Evolutionary conservation across 2,113 vertebrate species (phyloP).

Genomic region (Tylochromis polylepis): DNA sequence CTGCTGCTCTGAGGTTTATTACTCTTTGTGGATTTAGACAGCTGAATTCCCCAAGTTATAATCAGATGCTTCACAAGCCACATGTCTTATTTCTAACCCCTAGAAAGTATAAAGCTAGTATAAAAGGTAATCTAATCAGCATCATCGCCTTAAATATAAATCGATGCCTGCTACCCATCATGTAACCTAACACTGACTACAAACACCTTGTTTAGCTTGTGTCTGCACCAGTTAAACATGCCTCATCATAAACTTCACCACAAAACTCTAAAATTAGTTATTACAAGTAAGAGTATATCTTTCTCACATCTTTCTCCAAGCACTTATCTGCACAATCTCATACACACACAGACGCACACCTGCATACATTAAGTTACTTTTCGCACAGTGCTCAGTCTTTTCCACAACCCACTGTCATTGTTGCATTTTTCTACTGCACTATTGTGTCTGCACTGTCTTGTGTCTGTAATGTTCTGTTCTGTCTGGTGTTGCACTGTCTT

Average conservation of each 20-base stretch:
- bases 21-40: too few relatives aligned
- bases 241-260: not conserved
- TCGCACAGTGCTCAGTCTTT: too few relatives aligned
- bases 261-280: not conserved
- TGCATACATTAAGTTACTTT: too few relatives aligned
- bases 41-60: too few relatives aligned
- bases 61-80: not conserved
- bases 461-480: too few relatives aligned
- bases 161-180: not conserved
- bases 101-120: not conserved
- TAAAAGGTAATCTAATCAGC: not conserved
- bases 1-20: too few relatives aligned
- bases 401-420: too few relatives aligned
- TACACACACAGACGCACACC: too few relatives aligned
- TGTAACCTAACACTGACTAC: not conserved
- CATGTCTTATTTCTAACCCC: not conserved
- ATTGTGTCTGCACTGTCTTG: too few relatives aligned
- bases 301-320: not conserved
- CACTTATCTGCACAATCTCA: too few relatives aligned
- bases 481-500: too few relatives aligned
- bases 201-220: not conserved
- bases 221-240: not conserved
- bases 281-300: not conserved
- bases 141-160: not conserved
- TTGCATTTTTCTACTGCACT: too few relatives aligned